A percentile compares a stretch with the other conserved stretches of the same genome.
phyloP scores from a whole-genome alignment of 2,888 invertebrate genomes.

The Dendrolimus houi region DNA sequence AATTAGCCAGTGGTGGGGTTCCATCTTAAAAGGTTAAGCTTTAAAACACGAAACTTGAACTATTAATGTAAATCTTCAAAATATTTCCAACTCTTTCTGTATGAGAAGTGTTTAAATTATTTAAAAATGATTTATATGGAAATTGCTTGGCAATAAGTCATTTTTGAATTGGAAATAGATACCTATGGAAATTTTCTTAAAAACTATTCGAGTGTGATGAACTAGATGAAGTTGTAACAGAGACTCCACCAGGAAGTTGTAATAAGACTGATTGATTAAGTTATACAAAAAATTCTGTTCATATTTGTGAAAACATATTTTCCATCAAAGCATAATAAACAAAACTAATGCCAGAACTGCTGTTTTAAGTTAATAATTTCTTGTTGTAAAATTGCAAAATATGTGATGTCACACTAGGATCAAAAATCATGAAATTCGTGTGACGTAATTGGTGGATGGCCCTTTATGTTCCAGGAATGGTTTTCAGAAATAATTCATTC shows the following conservation, averaged over 20 bases:
- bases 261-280: slow-evolving; percentile 24
- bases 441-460: too few species aligned
- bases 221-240: slow-evolving; percentile 54
- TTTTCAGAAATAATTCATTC: too few species aligned
- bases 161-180: slow-evolving; percentile 67
- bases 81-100: too few species aligned
- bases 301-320: slow-evolving; percentile 15
- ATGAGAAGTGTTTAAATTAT: too few species aligned
- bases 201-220: slow-evolving; percentile 72
- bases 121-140: slow-evolving; percentile 16
- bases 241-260: slow-evolving; percentile 29
- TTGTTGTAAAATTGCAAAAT: too few species aligned
- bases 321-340: not conserved
- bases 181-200: slow-evolving; percentile 74
- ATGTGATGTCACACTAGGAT: not conserved
- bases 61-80: too few species aligned
- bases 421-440: slow-evolving; percentile 1
- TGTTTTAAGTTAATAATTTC: too few species aligned
- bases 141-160: slow-evolving; percentile 68
- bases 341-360: not conserved
- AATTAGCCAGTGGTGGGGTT: too few species aligned
- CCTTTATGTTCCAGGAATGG: too few species aligned
- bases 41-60: too few species aligned
- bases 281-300: slow-evolving; percentile 15
- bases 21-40: too few species aligned